These are phyloP conservation scores for Sylvilagus floridanus DNA, from an alignment of 2,797 vertebrate genomes.

Conservation along the genomic window DNA sequence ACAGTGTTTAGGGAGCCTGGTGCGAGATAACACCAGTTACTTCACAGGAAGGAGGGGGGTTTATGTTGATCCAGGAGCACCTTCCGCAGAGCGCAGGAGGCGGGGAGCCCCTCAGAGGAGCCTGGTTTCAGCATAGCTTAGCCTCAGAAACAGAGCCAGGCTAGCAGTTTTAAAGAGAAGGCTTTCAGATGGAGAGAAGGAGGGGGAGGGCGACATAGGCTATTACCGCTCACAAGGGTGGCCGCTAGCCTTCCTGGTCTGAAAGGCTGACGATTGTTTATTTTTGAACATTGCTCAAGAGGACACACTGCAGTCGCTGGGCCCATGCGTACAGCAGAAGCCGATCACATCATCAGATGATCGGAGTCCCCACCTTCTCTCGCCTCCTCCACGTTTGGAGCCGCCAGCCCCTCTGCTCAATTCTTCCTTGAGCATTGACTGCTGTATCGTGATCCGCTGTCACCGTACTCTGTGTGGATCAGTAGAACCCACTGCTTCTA, in stretches of 20 bases:
- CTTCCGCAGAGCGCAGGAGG: neutral
- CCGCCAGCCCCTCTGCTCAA: too few species aligned
- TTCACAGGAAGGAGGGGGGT: neutral
- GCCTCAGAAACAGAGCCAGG: neutral
- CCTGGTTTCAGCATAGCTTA: neutral
- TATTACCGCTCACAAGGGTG: neutral
- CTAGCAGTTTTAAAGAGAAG: neutral
- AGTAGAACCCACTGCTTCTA: too few species aligned
- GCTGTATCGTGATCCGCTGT: too few species aligned
- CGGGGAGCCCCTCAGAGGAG: neutral
- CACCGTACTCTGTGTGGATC: too few species aligned
- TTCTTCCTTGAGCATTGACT: too few species aligned
- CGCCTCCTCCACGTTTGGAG: too few species aligned
- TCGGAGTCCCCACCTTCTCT: too few species aligned
- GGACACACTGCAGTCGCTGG: too few species aligned
- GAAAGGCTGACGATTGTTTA: neutral
- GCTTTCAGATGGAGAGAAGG: neutral
- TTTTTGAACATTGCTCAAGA: too few species aligned
- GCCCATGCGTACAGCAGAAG: too few species aligned
- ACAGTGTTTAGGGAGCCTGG: neutral
- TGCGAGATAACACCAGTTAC: neutral
- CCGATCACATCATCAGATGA: too few species aligned
- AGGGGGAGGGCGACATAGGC: neutral
- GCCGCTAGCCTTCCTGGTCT: neutral
- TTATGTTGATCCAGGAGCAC: neutral